A percentile compares a stretch with the other conserved stretches of the same genome.
Evolutionary conservation across 2,797 vertebrate species (phyloP).

Genomic region (Columba guinea): DNA sequence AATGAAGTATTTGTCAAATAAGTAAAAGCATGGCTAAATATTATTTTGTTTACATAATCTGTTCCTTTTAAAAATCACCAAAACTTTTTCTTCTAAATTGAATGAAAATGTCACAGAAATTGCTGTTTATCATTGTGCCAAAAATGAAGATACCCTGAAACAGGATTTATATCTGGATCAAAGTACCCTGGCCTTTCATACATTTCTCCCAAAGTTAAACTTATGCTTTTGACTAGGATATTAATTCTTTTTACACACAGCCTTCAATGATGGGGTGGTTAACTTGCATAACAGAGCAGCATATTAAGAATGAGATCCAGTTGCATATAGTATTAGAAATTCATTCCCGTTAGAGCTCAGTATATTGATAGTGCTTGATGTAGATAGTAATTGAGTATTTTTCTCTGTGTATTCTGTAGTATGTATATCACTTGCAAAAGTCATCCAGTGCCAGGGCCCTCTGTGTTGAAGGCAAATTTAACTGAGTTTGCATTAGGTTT

Average conservation of each 20-base stretch:
- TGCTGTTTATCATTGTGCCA: background rate
- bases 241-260: background rate
- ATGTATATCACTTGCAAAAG: background rate
- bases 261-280: background rate
- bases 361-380: background rate
- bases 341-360: background rate
- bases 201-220: background rate
- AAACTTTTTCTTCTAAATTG: background rate
- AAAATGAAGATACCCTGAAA: background rate
- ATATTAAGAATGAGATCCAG: background rate
- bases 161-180: background rate
- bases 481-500: slow-evolving; percentile 5
- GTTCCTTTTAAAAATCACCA: background rate
- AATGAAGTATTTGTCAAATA: background rate
- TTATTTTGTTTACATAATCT: background rate
- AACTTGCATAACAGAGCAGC: background rate
- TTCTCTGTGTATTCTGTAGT: background rate
- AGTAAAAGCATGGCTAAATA: background rate
- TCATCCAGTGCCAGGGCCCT: background rate
- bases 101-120: background rate
- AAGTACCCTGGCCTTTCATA: background rate
- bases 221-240: background rate
- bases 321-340: background rate
- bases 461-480: background rate
- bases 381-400: background rate